Evolutionary conservation across 1,140 invertebrate species (phyloP).

Genomic region (Saccostrea echinata): DNA sequence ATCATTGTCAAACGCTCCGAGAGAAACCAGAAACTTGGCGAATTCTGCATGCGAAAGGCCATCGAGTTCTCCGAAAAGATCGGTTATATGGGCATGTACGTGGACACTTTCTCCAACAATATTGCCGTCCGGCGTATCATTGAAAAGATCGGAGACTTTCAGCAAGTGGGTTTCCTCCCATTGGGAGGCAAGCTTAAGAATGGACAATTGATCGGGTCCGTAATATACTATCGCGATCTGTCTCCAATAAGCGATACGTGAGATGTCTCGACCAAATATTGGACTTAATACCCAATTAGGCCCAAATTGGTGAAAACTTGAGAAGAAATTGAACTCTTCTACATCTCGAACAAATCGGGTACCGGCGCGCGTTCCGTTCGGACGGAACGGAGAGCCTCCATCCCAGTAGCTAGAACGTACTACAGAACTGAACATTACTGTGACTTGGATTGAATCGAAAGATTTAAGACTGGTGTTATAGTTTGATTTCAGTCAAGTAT

Average conservation of each 20-base stretch:
- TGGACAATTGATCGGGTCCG: conserved; percentile 59
- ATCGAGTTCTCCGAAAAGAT: conserved; percentile 62
- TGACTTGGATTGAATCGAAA: not conserved
- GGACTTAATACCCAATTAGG: conserved; percentile 18
- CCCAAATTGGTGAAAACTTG: not conserved
- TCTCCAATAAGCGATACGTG: conserved; percentile 18
- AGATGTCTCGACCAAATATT: not conserved
- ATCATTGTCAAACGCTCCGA: conserved; percentile 63
- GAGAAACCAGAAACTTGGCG: conserved; percentile 61
- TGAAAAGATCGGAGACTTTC: conserved; percentile 63
- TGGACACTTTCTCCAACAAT: conserved; percentile 71
- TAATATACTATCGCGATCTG: conserved; percentile 68
- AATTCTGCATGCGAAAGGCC: conserved; percentile 60
- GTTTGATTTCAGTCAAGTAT: not conserved
- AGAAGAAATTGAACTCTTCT: not conserved
- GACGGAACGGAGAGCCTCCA: not conserved
- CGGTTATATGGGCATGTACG: conserved; percentile 67
- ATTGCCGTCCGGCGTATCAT: conserved; percentile 64
- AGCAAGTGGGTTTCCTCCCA: conserved; percentile 66
- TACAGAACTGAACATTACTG: not conserved
- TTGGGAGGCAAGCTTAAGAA: conserved; percentile 65
- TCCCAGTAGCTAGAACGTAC: not conserved
- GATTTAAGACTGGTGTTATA: not conserved
- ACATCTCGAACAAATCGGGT: not conserved
- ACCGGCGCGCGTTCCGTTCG: not conserved